Conservation (phyloP, 2,797 vertebrate genomes). For the Arnoldichthys spilopterus region DNA sequence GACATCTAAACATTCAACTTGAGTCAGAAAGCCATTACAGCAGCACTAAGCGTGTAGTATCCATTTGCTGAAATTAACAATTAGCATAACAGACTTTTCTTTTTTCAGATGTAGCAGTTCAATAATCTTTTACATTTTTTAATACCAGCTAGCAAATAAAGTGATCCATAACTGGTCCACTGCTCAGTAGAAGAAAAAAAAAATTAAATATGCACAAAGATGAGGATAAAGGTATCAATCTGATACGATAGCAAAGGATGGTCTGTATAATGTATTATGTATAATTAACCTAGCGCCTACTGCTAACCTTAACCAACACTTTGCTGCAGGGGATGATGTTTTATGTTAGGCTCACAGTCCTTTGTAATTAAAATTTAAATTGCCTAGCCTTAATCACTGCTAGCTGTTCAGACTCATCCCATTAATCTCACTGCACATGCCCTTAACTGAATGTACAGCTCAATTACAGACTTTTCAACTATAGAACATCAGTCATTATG, state of each 20-base stretch:
- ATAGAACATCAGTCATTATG: neutral
- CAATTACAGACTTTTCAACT: neutral
- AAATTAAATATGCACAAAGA: conserved; percentile 38
- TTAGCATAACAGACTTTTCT: conserved; percentile 52
- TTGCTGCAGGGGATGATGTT: neutral
- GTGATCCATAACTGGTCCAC: conserved; percentile 20
- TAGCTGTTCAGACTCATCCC: conserved; percentile 12
- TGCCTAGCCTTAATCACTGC: neutral
- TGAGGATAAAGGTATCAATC: neutral
- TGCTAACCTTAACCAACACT: neutral
- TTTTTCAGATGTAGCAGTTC: conserved; percentile 20
- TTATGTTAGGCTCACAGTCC: neutral
- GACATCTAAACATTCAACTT: conserved; percentile 63
- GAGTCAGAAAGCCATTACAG: conserved; percentile 49
- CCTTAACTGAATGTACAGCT: conserved; percentile 14
- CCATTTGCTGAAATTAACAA: conserved; percentile 37
- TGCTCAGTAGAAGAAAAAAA: conserved; percentile 23
- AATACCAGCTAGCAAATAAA: conserved; percentile 11
- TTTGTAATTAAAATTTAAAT: neutral
- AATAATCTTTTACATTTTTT: conserved; percentile 14
- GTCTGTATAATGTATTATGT: neutral
- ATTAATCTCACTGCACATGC: conserved; percentile 41
- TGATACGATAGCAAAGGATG: conserved; percentile 4
- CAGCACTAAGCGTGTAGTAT: conserved; percentile 41
- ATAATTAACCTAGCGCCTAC: neutral